Evolutionary conservation across 2,888 invertebrate species (phyloP), one percentile per base, ranked within the genome.

Genomic region (Morpho achilles): DNA sequence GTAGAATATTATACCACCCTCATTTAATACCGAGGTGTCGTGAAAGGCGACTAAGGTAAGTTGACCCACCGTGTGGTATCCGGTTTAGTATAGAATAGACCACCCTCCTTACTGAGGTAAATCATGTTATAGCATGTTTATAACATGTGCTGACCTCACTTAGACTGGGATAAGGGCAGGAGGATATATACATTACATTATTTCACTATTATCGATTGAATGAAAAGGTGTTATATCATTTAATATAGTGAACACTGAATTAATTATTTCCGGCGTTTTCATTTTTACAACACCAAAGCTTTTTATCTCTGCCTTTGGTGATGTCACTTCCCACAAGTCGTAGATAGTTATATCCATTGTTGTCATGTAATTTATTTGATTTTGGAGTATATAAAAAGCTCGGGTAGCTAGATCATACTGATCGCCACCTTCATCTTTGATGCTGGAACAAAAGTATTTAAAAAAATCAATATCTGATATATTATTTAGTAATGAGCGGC

Each of bases 251-350:
- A 91, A 82, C n/a, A 87, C 76, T 67, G 76, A 70, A 60, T 88
- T 88, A 0, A 90, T 79, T 32, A 79, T 70, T 68, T 88, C 87
- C 1, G 85, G 81, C 1, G 84, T 85, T 56, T 84, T 88, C 84
- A 91, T 81, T 64, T 84, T 88, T 0, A 91, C 74, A 32, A 71
- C 65, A 7, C 91, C 90, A 60, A 68, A 79, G 56, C 66, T 75
- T 67, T 84, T 89, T 0, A 89, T 77, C 63, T 80, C 83, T 6
- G 86, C 84, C 69, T 79, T 86, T 0, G 87, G 80, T 53, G 85
- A 67, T n/a, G 68, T 71, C 4, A 91, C 69, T 67, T 83, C 83
- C 55, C 70, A 76, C 32, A 91, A 66, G 53, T 86, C 79, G 61
- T 87, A 77, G 23, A 76, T 72, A 3, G 80, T 77, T 40, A 91